These are phyloP conservation scores for Heteropelma amictum DNA, from an alignment of 2,888 invertebrate species.

Conservation along the genomic window DNA sequence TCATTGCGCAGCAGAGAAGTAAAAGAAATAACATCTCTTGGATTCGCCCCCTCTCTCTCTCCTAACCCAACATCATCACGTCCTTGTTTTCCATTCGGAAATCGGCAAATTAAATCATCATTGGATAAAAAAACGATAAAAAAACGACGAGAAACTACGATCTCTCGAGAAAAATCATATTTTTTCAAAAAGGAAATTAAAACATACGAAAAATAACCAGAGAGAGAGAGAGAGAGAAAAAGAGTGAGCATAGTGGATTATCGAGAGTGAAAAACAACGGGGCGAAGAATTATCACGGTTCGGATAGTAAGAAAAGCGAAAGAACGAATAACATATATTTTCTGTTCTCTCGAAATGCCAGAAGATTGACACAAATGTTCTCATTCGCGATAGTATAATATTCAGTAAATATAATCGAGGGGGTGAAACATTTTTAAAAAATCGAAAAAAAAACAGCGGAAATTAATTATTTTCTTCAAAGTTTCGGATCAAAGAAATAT, in stretches of 20 bases:
- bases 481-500: slow-evolving; percentile 3
- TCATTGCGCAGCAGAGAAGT: neutral
- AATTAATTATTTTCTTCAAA: neutral
- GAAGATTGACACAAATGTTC: neutral
- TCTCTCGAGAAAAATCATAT: neutral
- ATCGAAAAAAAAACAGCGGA: slow-evolving; percentile 10
- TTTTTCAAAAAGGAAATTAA: neutral
- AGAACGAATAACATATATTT: neutral
- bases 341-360: neutral
- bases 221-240: slow-evolving; percentile 24
- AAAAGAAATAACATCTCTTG: slow-evolving; percentile 16
- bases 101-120: slow-evolving; percentile 11
- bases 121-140: neutral
- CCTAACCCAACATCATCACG: too few species aligned
- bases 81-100: slow-evolving; percentile 24
- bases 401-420: slow-evolving; percentile 1
- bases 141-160: neutral
- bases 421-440: neutral
- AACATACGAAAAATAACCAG: slow-evolving; percentile 9
- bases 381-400: neutral
- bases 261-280: slow-evolving; percentile 5
- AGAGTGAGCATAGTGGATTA: slow-evolving; percentile 33
- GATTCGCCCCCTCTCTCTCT: slow-evolving; percentile 23
- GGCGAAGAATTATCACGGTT: neutral
- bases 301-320: neutral